These are phyloP conservation scores for Euproctis similis DNA, from an alignment of 2,888 invertebrate genomes.

Conservation along the genomic window DNA sequence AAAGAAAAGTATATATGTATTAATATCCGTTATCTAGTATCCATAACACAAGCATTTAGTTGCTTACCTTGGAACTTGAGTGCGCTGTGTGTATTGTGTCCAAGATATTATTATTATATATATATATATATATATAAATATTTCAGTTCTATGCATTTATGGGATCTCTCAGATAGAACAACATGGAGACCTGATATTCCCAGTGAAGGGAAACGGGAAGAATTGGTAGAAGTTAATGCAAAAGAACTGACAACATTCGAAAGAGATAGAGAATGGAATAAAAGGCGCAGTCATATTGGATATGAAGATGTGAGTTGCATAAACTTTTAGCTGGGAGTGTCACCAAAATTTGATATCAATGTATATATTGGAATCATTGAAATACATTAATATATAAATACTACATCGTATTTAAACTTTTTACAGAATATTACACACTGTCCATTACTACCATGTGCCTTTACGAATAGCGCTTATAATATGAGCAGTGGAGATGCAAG, in stretches of 20 bases:
- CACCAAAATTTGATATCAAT: no score
- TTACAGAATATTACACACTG: conserved; percentile 12
- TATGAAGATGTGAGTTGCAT: conserved; percentile 25
- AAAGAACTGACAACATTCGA: conserved; percentile 34
- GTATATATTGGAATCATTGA: no score
- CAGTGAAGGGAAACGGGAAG: conserved; percentile 25
- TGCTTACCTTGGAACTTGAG: no score
- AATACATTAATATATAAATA: no score
- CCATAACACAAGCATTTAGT: no score
- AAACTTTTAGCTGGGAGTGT: no score
- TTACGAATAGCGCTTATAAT: conserved; percentile 48
- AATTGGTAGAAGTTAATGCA: conserved; percentile 32
- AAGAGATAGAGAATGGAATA: conserved; percentile 48
- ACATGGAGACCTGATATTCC: conserved; percentile 37
- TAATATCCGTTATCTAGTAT: no score
- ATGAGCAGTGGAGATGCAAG: conserved; percentile 22
- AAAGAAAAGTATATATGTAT: no score
- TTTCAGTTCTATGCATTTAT: conserved; percentile 56
- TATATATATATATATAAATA: no score
- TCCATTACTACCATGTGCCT: conserved; percentile 45
- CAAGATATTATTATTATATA: no score
- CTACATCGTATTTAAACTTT: not conserved
- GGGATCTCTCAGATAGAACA: conserved; percentile 59
- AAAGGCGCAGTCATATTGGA: conserved; percentile 33
- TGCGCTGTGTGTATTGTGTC: no score